These are phyloP conservation scores for Neosilurus hyrtlii DNA, from an alignment of 2,797 vertebrate genomes.

Conservation along the genomic window DNA sequence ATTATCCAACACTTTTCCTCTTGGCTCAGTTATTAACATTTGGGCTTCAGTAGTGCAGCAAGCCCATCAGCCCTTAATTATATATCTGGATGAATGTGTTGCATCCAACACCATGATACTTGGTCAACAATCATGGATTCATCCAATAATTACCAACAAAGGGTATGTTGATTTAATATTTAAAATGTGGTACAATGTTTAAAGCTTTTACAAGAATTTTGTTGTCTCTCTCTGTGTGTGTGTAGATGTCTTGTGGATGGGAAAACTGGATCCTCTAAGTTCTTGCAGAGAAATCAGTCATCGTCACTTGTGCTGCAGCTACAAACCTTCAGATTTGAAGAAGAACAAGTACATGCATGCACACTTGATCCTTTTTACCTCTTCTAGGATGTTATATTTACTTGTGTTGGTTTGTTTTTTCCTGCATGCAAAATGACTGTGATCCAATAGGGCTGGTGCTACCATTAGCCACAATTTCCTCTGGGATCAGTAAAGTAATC, in stretches of 20 bases:
- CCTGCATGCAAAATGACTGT: too few relatives aligned
- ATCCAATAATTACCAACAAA: slow-evolving; percentile 71
- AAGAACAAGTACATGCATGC: slow-evolving; percentile 54
- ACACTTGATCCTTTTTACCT: neutral
- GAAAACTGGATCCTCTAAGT: slow-evolving; percentile 60
- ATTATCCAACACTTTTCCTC: slow-evolving; percentile 59
- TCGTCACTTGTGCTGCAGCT: slow-evolving; percentile 68
- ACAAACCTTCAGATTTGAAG: slow-evolving; percentile 67
- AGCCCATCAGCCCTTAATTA: slow-evolving; percentile 68
- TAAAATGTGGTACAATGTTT: too few relatives aligned
- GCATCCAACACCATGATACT: slow-evolving; percentile 53
- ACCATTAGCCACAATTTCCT: too few relatives aligned
- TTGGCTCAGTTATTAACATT: slow-evolving; percentile 71
- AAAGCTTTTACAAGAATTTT: neutral
- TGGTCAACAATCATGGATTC: slow-evolving; percentile 51
- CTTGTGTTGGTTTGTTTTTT: too few relatives aligned
- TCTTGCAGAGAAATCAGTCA: slow-evolving; percentile 66
- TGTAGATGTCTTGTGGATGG: slow-evolving; percentile 71
- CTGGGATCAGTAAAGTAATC: too few relatives aligned
- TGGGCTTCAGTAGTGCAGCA: slow-evolving; percentile 75
- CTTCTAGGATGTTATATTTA: too few relatives aligned
- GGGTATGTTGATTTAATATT: slow-evolving; percentile 60
- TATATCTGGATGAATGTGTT: slow-evolving; percentile 78
- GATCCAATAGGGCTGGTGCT: too few relatives aligned
- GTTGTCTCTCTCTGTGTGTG: neutral